These are phyloP conservation scores for Camptogramma bilineatum DNA, from an alignment of 2,888 invertebrate species.

Conservation along the genomic window DNA sequence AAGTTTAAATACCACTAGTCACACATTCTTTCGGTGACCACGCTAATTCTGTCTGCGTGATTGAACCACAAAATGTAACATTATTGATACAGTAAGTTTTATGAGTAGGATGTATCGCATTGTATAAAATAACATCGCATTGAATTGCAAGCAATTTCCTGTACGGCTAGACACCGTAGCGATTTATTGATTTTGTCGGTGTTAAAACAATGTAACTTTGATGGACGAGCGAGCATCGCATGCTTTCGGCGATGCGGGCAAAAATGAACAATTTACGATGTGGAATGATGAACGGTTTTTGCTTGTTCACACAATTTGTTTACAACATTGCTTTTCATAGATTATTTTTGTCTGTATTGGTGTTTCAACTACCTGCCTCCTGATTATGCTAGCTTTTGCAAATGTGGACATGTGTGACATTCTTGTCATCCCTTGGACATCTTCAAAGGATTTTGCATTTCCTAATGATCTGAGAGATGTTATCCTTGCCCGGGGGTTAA, in stretches of 20 bases:
- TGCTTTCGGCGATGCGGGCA: slow-evolving; percentile 7
- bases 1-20: no score
- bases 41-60: no score
- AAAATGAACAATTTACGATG: slow-evolving; percentile 13
- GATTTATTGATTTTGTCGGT: slow-evolving; percentile 29
- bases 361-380: no score
- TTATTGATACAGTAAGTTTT: neutral
- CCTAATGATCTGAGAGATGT: no score
- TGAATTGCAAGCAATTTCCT: slow-evolving; percentile 25
- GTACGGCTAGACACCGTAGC: slow-evolving; percentile 14
- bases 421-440: no score
- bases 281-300: slow-evolving; percentile 4
- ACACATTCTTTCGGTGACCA: no score
- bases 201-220: slow-evolving; percentile 29
- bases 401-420: no score
- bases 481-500: no score
- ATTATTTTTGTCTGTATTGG: no score
- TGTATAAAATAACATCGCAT: slow-evolving; percentile 13
- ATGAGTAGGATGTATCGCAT: neutral
- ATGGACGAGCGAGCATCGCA: slow-evolving; percentile 23
- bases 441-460: no score
- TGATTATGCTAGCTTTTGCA: no score
- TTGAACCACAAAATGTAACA: neutral
- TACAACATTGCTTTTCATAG: neutral
- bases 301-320: slow-evolving; percentile 6